Evolutionary conservation across 2,113 vertebrate genomes (phyloP).

Genomic region (Speoplatyrhinus poulsoni): DNA sequence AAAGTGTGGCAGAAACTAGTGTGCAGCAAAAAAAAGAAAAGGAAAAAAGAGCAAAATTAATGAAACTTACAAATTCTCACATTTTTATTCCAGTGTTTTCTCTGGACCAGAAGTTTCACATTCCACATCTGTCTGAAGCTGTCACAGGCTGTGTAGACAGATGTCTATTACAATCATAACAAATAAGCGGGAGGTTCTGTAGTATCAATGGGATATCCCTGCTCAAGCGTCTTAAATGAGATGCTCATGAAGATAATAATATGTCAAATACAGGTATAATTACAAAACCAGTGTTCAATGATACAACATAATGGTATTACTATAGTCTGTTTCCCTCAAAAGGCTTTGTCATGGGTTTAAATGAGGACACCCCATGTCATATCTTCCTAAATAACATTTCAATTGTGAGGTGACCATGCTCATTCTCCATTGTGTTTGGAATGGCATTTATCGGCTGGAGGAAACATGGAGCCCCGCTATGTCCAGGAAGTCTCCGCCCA

Average conservation of each 20-base stretch:
- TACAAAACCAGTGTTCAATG: too few species aligned
- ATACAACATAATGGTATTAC: too few species aligned
- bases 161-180: neutral
- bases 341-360: too few species aligned
- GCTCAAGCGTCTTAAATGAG: neutral
- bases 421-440: conserved; percentile 19
- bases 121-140: conserved; percentile 44
- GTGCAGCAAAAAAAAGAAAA: neutral
- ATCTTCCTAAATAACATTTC: too few species aligned
- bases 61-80: conserved; percentile 2
- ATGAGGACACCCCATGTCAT: too few species aligned
- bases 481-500: conserved; percentile 67
- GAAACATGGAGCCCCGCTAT: conserved; percentile 53
- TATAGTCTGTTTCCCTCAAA: too few species aligned
- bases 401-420: conserved; percentile 7
- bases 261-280: too few species aligned
- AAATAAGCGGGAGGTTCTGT: neutral
- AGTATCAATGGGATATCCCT: neutral
- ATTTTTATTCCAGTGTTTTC: neutral
- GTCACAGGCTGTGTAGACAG: neutral
- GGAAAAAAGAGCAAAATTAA: neutral
- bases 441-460: conserved; percentile 37
- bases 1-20: neutral
- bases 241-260: too few species aligned
- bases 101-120: conserved; percentile 16